Percentiles rank a stretch among this genome's conserved stretches.
Evolutionary conservation across 1,140 invertebrate genomes (phyloP).

Genomic region (Pseudomyrmex dendroicus): DNA sequence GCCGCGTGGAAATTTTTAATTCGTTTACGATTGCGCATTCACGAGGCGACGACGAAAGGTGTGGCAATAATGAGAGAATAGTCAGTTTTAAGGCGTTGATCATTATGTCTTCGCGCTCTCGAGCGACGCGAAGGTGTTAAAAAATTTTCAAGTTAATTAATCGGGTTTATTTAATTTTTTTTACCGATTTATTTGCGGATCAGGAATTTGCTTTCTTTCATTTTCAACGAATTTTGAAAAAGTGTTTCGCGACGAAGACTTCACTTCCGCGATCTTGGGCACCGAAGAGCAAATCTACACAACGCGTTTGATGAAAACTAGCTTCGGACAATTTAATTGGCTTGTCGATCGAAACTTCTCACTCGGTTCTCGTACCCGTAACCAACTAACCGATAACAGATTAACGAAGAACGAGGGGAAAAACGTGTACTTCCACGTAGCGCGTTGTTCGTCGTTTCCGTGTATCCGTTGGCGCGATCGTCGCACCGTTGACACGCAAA

Average conservation of each 20-base stretch:
- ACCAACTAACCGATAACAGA: conserved; percentile 59
- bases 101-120: conserved; percentile 44
- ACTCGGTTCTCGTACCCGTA: conserved; percentile 39
- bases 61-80: conserved; percentile 15
- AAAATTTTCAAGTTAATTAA: no score
- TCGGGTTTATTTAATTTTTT: no score
- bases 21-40: conserved; percentile 78
- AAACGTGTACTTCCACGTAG: conserved; percentile 19
- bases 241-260: no score
- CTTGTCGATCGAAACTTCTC: conserved; percentile 44
- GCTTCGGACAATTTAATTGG: conserved; percentile 10
- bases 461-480: conserved; percentile 57
- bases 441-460: conserved; percentile 34
- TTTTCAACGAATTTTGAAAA: no score
- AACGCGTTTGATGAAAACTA: not conserved
- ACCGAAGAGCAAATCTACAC: not conserved
- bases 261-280: not conserved
- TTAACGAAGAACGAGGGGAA: conserved; percentile 31
- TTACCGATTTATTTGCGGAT: no score
- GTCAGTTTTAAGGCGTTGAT: conserved; percentile 37
- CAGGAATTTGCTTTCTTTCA: no score
- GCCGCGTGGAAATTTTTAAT: conserved; percentile 76
- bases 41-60: conserved; percentile 43
- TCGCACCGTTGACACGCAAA: conserved; percentile 70
- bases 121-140: not conserved